A percentile compares a stretch with the other conserved stretches of the same genome.
phyloP scores from a whole-genome alignment of 2,888 invertebrate species.

The Diaphora mendica region DNA sequence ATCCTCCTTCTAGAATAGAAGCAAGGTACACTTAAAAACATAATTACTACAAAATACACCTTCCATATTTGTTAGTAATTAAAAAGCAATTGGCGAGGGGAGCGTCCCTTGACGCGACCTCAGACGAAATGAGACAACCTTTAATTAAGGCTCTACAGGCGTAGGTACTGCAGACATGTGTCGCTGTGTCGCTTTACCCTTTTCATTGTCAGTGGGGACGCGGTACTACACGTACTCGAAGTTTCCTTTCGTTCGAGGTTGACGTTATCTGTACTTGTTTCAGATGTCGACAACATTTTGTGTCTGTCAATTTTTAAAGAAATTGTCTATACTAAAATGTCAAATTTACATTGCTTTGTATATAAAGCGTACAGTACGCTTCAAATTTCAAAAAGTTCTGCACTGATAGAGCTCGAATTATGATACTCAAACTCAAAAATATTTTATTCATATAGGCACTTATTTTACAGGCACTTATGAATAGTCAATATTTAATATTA shows the following conservation, averaged over 20 bases:
- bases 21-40: neutral
- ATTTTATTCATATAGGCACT: no score
- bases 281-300: slow-evolving; percentile 5
- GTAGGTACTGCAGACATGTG: slow-evolving; percentile 59
- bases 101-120: slow-evolving; percentile 54
- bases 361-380: no score
- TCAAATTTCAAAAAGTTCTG: no score
- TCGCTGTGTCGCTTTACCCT: slow-evolving; percentile 69
- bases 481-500: no score
- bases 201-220: slow-evolving; percentile 62
- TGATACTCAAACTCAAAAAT: no score
- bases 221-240: slow-evolving; percentile 17
- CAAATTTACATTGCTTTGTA: no score
- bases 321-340: no score
- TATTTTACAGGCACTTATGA: no score
- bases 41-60: slow-evolving; percentile 53
- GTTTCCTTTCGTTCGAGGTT: slow-evolving; percentile 8
- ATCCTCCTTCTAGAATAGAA: neutral
- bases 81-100: slow-evolving; percentile 71
- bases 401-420: no score
- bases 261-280: slow-evolving; percentile 10
- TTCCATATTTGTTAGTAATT: slow-evolving; percentile 71
- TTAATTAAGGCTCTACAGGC: slow-evolving; percentile 70
- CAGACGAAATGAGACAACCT: slow-evolving; percentile 70
- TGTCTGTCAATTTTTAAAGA: neutral